Conservation (phyloP, 2,888 invertebrate species). For the Hesperia comma region DNA sequence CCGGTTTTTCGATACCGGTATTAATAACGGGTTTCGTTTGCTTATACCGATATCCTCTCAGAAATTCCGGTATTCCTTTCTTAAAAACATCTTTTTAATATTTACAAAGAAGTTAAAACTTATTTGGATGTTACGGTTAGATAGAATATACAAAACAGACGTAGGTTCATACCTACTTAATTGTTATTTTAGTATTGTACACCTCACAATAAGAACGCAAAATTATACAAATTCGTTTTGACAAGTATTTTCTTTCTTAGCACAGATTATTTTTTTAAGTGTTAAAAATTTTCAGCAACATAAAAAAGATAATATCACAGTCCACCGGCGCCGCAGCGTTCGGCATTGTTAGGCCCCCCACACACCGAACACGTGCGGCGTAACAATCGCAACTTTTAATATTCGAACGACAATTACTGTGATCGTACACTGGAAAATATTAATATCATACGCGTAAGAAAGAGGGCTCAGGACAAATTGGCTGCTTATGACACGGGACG, state of each 20-base stretch:
- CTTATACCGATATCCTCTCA: no score
- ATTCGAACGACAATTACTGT: slow-evolving; percentile 72
- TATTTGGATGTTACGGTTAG: no score
- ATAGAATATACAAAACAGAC: no score
- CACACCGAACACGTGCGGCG: slow-evolving; percentile 59
- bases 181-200: no score
- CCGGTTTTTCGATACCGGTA: no score
- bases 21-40: no score
- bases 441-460: slow-evolving; percentile 59
- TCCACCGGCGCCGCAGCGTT: slow-evolving; percentile 47
- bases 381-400: slow-evolving; percentile 69
- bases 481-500: slow-evolving; percentile 58
- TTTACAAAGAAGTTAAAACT: no score
- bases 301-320: slow-evolving; percentile 50
- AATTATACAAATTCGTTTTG: background rate
- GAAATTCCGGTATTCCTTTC: no score
- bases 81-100: no score
- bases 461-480: slow-evolving; percentile 66
- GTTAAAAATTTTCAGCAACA: slow-evolving; percentile 23
- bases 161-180: no score
- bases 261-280: background rate
- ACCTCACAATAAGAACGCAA: no score
- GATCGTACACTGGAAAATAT: slow-evolving; percentile 76
- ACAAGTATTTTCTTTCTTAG: background rate
- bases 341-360: slow-evolving; percentile 45